Evolutionary conservation across 2,797 vertebrate species (phyloP), one percentile per base, ranked within the genome.

Genomic region (Propithecus deckenii): DNA sequence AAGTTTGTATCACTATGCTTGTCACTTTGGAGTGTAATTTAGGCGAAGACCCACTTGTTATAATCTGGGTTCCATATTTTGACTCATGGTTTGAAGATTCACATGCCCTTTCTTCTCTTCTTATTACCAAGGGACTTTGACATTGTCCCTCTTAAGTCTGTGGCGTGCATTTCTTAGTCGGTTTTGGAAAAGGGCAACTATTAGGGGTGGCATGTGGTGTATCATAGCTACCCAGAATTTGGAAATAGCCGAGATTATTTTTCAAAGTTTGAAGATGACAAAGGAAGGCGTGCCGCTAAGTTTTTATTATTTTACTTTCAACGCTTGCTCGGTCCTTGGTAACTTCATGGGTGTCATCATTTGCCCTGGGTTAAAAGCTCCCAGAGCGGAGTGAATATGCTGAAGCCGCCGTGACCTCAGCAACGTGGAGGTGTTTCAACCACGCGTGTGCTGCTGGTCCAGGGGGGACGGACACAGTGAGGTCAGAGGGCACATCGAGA

Each of bases 401-500:
- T 3, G 5, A 59, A 23, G 50, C 18, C 14, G 14, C 0, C 0
- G 0, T 10, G 63, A 30, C 35, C 11, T 28, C 5, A 0, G 7
- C 4, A 72, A 25, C 7, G 5, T 52, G 1, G 0, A 2, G 71
- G 35, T 43, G 11, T 41, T 81, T 35, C n/a, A 48, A 14, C 20
- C 0, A 1, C 5, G 12, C 1, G 0, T 11, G 30, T 20, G 23
- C 61, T 8, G 72, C 91, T 59, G 63, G 83, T 38, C 28, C 46
- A 7, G 71, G 78, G 52, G 57, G 86, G 69, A 30, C 22, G n/a
- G 57, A 30, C 25, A 2, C 14, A 46, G 8, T 23, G 4, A 12
- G 12, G 4, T 6, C 1, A 76, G 23, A 41, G 25, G 18, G n/a
- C 38, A 30, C 6, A 8, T 22, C 20, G 0, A 55, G 23, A 17